Base-by-base conservation (phyloP, 2,797 vertebrate species). In the Platyrinchus mystaceus region DNA sequence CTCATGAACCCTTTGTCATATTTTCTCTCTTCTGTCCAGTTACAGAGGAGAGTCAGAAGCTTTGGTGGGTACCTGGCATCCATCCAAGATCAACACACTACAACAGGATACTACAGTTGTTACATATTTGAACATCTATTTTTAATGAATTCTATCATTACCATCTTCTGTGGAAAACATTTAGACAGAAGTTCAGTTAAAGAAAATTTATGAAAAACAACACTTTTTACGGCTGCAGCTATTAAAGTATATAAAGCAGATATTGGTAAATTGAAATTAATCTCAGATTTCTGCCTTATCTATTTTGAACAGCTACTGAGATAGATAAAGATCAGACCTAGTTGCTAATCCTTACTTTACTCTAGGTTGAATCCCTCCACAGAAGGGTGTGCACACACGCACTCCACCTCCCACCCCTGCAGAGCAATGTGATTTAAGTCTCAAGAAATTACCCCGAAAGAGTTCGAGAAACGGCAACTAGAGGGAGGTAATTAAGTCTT, bases 311-410 rank as follows among this genome's bases (percentile, higher is more conserved):
- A 68, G 36, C 44, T 74, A 37, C 16, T 58, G 63, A 74, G 23
- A 11, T 67, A 71, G 32, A 17, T 28, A 58, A 90, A 86, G 47
- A 79, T 32, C 46, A 60, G 46, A 68, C 11, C 26, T 34, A n/a
- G n/a, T 16, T 85, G 21, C n/a, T 90, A 91, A 91, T 64, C 47
- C 39, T 60, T 67, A 39, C 39, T 30, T 75, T 79, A 36, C 49
- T 79, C 6, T 64, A 47, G 19, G n/a, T 68, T 3, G 1, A 69
- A 82, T 39, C 13, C 28, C 27, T 9, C 5, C 7, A 23, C 5
- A 37, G 0, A 13, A 49, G 9, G 2, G 10, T 10, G 8, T 7
- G 2, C 6, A 3, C 4, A 4, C 5, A 4, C 11, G 15, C 12
- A 10, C n/a, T 11, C 22, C 7, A 6, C 20, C 32, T 14, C 5